Percentiles rank a stretch among this genome's conserved stretches.
Conservation (phyloP, 2,797 vertebrate genomes). For the Ibycter americanus region DNA sequence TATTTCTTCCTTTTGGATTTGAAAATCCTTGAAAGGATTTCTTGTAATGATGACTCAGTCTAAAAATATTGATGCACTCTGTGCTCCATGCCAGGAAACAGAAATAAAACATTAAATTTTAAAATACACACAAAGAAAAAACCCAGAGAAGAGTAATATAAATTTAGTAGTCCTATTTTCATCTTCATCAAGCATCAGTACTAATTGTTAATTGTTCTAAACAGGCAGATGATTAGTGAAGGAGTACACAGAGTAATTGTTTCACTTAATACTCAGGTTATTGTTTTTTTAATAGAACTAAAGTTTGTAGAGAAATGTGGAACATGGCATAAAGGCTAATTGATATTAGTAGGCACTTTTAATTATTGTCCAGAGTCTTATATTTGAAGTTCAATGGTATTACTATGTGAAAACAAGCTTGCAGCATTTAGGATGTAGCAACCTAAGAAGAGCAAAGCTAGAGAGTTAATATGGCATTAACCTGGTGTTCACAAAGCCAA, state of each 20-base stretch:
- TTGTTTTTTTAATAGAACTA: background rate
- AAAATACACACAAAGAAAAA: background rate
- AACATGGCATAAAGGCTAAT: background rate
- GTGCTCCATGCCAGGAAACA: background rate
- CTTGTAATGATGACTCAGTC: background rate
- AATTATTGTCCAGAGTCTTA: background rate
- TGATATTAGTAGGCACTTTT: background rate
- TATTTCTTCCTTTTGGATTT: background rate
- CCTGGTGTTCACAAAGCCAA: background rate
- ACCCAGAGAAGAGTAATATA: background rate
- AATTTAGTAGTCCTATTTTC: background rate
- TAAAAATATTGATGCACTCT: background rate
- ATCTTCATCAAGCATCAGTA: background rate
- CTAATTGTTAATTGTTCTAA: background rate
- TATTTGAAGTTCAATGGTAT: background rate
- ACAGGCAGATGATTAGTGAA: background rate
- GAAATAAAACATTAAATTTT: background rate
- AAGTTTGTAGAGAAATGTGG: background rate
- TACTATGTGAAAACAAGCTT: background rate
- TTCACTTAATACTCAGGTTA: background rate
- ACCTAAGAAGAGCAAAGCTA: background rate
- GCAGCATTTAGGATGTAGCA: background rate
- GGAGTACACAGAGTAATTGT: background rate
- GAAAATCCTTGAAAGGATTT: background rate
- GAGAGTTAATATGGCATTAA: background rate